Evolutionary conservation across 2,888 invertebrate species (phyloP).

Genomic region (Clunio marinus): DNA sequence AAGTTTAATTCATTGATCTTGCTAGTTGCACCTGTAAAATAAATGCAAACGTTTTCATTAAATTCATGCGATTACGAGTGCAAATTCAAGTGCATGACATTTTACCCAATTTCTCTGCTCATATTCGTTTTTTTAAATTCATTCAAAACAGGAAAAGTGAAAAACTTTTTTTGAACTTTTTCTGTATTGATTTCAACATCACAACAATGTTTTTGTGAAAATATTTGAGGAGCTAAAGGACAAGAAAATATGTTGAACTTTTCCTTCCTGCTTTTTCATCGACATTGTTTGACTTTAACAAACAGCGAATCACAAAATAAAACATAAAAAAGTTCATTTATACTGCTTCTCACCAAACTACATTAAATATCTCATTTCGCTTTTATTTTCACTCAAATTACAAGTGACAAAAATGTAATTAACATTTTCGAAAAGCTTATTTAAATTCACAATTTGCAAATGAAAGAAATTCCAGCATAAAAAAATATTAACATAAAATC

Average conservation of each 20-base stretch:
- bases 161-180: no score
- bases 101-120: background rate
- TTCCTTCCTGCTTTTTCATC: background rate
- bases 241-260: no score
- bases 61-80: background rate
- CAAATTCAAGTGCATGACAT: background rate
- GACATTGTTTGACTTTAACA: no score
- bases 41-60: background rate
- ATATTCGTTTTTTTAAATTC: no score
- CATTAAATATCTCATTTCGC: no score
- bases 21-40: background rate
- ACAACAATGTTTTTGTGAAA: no score
- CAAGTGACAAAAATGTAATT: conserved; percentile 14
- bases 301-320: no score
- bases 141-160: no score
- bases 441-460: conserved; percentile 5
- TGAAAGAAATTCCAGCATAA: background rate
- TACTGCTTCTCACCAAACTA: background rate
- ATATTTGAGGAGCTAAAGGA: no score
- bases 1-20: background rate
- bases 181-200: conserved; percentile 1
- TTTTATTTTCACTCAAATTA: no score
- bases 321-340: conserved; percentile 11
- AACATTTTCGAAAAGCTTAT: conserved; percentile 12
- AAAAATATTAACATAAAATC: background rate